Evolutionary conservation across 2,888 invertebrate genomes (phyloP), one percentile per base, ranked within the genome.

Genomic region (Kuschelorhynchus macadamiae): DNA sequence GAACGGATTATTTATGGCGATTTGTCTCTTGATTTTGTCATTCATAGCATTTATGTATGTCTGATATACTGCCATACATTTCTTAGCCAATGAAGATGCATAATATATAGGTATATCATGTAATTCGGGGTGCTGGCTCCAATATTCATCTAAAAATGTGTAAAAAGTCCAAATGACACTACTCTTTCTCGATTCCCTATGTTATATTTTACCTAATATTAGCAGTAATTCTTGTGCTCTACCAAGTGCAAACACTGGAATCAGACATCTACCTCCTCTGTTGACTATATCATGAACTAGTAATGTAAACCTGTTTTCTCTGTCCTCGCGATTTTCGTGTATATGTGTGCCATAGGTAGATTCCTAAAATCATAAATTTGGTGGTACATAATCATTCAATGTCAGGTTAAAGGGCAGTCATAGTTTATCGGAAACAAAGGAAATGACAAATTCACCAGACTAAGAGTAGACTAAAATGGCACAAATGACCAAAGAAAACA

Each of bases 1-100:
- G 85, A 99, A 99, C 0, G 99, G 99, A 86, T 99, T 99, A 82
- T 96, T 97, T 71, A 98, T 92, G 0, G 97, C 96, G 79, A 99
- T 98, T 86, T 98, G 98, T 0, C 97, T 85, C 11, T 94, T 90
- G 74, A 99, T 99, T 80, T 92, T 92, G 78, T 98, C 97, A 84
- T 99, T 99, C 99, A 99, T 99, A 0, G 98, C 98, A 85, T 98
- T 98, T 1, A 99, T 93, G 83, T 98, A 99, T 0, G 99, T 99
- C 85, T 99, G 99, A 86, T 99, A 99, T 0, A 99, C 99, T 62
- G 97, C 95, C 98, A 99, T 99, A 81, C 99, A 99, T 83, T 99
- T 99, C 85, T 99, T 99, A 47, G 99, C 99, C 71, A 99, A 86
- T 0, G 98, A 97, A 0, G 98, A 98, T 8, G 99, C 99, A 86